These are phyloP conservation scores for Amazonetta brasiliensis DNA, from an alignment of 2,797 vertebrate genomes.

Conservation along the genomic window DNA sequence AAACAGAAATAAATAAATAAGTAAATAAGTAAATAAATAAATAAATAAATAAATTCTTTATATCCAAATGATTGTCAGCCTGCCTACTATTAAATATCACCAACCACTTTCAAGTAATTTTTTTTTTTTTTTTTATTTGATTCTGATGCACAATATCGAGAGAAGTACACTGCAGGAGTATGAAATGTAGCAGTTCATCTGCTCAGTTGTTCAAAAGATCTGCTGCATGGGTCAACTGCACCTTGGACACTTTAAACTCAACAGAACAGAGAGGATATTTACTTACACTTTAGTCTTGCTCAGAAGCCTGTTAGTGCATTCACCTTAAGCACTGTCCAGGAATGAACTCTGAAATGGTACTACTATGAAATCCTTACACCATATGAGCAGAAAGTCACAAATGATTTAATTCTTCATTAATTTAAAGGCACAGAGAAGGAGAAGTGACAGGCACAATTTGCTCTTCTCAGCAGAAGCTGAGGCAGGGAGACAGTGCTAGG, in stretches of 20 bases:
- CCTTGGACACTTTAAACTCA: not conserved
- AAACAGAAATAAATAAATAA: no score
- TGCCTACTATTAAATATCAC: not conserved
- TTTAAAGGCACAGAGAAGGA: not conserved
- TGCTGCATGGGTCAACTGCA: not conserved
- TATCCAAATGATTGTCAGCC: not conserved
- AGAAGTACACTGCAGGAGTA: not conserved
- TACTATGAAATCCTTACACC: not conserved
- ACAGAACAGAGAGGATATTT: not conserved
- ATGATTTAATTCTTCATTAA: not conserved
- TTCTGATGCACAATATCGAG: not conserved
- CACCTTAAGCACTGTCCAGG: not conserved
- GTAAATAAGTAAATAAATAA: no score
- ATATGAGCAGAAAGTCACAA: not conserved
- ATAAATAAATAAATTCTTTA: not conserved
- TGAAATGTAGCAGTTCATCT: not conserved
- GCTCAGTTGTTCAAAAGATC: not conserved
- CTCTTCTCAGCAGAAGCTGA: not conserved
- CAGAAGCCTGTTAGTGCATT: not conserved
- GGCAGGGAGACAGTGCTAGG: not conserved
- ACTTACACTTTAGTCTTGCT: not conserved
- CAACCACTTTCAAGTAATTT: not conserved
- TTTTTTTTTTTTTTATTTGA: not conserved
- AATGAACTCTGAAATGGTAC: not conserved
- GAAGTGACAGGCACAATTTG: not conserved